phyloP scores from a whole-genome alignment of 2,888 invertebrate genomes.

The Perizoma flavofasciatum region DNA sequence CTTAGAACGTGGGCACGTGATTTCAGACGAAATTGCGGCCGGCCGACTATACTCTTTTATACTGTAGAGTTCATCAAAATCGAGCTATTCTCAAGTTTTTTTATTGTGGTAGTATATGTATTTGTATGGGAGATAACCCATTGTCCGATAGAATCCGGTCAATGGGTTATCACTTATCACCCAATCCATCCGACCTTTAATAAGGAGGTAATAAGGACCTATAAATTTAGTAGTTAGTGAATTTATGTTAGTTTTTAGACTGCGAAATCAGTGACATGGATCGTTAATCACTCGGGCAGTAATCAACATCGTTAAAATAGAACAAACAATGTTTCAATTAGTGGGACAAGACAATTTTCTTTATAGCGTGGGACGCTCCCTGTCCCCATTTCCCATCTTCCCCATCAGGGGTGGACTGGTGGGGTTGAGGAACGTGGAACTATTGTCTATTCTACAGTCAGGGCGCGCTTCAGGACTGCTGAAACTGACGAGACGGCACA shows the following conservation, averaged over 20 bases:
- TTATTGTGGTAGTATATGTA: no score
- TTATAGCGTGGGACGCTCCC: constrained; percentile 78
- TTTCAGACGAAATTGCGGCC: no score
- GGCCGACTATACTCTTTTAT: no score
- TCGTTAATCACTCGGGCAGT: constrained; percentile 21
- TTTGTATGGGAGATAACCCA: no score
- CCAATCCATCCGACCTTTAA: no score
- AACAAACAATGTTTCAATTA: constrained; percentile 78
- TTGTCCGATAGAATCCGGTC: no score
- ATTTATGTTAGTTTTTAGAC: constrained; percentile 1
- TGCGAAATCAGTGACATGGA: constrained; percentile 9
- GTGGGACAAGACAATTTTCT: constrained; percentile 76
- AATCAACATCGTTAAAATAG: constrained; percentile 52
- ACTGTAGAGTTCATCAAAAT: no score
- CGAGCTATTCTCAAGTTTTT: no score
- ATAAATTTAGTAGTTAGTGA: no score
- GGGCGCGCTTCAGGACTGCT: constrained; percentile 56
- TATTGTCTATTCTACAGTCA: constrained; percentile 40
- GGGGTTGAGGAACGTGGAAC: constrained; percentile 53
- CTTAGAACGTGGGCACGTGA: no score
- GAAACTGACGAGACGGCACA: constrained; percentile 59
- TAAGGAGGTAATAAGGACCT: no score
- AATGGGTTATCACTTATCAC: no score
- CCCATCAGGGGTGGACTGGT: constrained; percentile 64
- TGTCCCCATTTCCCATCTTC: constrained; percentile 61